These are phyloP conservation scores for Pogona vitticeps DNA, from an alignment of 2,113 vertebrate species.

Conservation along the genomic window DNA sequence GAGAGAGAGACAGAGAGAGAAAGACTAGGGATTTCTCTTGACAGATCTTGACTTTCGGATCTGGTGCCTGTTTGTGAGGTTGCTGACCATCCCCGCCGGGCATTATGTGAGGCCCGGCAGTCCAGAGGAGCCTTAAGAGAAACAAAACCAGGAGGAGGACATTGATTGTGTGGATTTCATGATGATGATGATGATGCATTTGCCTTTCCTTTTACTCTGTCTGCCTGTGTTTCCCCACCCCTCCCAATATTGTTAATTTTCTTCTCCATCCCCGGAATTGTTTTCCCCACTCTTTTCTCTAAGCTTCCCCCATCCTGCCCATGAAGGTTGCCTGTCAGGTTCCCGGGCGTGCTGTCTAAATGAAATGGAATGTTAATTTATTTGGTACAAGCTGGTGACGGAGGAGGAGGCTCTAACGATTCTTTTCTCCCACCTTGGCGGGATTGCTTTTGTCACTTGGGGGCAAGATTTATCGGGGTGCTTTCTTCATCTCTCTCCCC, in stretches of 20 bases:
- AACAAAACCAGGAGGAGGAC: conserved; percentile 57
- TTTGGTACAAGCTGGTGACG: conserved; percentile 84
- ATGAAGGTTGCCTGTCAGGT: conserved; percentile 81
- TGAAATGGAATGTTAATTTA: conserved; percentile 86
- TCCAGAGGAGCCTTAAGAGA: not conserved
- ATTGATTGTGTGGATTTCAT: conserved; percentile 70
- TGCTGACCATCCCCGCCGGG: conserved; percentile 44
- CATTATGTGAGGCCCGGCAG: conserved; percentile 48
- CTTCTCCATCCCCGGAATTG: too few species aligned
- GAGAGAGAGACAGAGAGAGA: not conserved
- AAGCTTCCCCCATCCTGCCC: conserved; percentile 66
- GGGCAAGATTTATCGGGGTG: conserved; percentile 52
- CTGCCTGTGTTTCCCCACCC: conserved; percentile 58
- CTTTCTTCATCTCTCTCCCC: conserved; percentile 41
- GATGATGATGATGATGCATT: conserved; percentile 53
- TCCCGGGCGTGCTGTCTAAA: conserved; percentile 77
- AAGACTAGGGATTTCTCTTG: conserved; percentile 3
- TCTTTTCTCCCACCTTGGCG: conserved; percentile 68
- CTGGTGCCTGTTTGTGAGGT: conserved; percentile 43
- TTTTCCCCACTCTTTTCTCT: not conserved
- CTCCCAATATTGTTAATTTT: not conserved
- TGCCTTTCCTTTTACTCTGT: conserved; percentile 52
- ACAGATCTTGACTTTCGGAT: not conserved
- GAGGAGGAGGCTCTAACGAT: conserved; percentile 81
- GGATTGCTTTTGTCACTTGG: conserved; percentile 75